phyloP scores from a whole-genome alignment of 1,140 invertebrate species.

The Drosophila sp. region DNA sequence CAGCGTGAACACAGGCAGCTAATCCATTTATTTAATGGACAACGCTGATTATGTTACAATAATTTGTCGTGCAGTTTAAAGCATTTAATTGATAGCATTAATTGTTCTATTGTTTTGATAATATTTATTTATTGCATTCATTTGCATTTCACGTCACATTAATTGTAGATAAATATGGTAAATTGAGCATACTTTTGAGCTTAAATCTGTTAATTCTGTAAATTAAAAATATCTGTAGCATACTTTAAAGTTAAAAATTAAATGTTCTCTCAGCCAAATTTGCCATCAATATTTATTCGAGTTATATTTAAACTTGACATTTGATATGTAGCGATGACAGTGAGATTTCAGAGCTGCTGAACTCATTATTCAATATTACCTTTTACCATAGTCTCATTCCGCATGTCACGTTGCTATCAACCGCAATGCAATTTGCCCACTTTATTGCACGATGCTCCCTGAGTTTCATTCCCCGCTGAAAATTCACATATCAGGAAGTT shows the following conservation, averaged over 20 bases:
- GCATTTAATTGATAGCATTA: slow-evolving; percentile 5
- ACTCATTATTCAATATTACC: slow-evolving; percentile 22
- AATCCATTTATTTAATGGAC: slow-evolving; percentile 14
- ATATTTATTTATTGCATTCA: slow-evolving; percentile 4
- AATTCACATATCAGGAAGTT: slow-evolving; percentile 22
- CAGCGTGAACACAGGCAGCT: background rate
- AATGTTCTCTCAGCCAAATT: too few species aligned
- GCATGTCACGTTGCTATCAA: slow-evolving; percentile 5
- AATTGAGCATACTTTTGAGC: slow-evolving; percentile 1
- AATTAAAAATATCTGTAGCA: background rate
- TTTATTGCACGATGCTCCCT: slow-evolving; percentile 8
- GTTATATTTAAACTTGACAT: too few species aligned
- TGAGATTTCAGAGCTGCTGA: slow-evolving; percentile 1
- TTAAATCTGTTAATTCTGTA: background rate
- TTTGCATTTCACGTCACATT: background rate
- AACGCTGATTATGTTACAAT: background rate
- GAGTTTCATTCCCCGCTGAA: background rate
- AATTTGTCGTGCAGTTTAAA: slow-evolving; percentile 1
- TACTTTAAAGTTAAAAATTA: too few species aligned
- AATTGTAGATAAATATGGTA: background rate
- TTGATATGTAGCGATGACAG: too few species aligned
- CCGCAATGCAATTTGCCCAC: slow-evolving; percentile 25
- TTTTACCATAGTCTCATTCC: background rate
- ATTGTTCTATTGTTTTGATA: background rate
- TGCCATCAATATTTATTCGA: too few species aligned